Evolutionary conservation across 2,888 invertebrate species (phyloP), one percentile per base, ranked within the genome.

Genomic region (Leptinotarsa juncta): DNA sequence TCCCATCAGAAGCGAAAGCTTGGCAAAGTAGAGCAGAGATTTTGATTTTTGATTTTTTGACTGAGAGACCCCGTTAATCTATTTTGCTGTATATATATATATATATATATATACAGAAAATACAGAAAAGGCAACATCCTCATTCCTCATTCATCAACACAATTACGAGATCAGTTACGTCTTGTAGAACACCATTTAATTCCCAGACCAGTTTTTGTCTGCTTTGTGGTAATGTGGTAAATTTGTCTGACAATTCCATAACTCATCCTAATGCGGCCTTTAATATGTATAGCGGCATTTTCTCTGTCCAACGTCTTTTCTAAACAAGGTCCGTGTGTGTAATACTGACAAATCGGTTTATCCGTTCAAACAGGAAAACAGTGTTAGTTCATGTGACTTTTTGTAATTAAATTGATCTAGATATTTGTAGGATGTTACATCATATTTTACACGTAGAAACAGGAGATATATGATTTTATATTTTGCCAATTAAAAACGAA

Each of bases 91-190:
- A 23, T 2, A 23, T 23, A 2, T 23, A 23, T 23, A 2, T 26
- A 26, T 23, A 23, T 23, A 23, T 23, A 23, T 23, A 23, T 23
- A 3, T 23, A 23, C 3, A 23, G 32, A 10, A 10, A 42, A 53
- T 67, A 51, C 49, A 7, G 16, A 51, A 51, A 51, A 67, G 51
- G 55, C 53, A 66, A 71, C 55, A 71, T 48, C 42, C 26, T 16
- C 55, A 65, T 71, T 66, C 55, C 50, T 55, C 66, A 71, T 57
- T 71, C 51, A 18, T 71, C 51, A 65, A 26, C 42, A 48, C 51
- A 71, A 51, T 26, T 62, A 48, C 62, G 23, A 65, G 71, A 71
- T 71, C 55, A 32, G 65, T 65, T 53, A 65, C 65, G n/a, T 60
- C 57, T 70, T 18, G 26, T n/a, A 20, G 48, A 16, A 69, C 69